phyloP scores from a whole-genome alignment of 2,113 vertebrate genomes.

The Galbula dea region DNA sequence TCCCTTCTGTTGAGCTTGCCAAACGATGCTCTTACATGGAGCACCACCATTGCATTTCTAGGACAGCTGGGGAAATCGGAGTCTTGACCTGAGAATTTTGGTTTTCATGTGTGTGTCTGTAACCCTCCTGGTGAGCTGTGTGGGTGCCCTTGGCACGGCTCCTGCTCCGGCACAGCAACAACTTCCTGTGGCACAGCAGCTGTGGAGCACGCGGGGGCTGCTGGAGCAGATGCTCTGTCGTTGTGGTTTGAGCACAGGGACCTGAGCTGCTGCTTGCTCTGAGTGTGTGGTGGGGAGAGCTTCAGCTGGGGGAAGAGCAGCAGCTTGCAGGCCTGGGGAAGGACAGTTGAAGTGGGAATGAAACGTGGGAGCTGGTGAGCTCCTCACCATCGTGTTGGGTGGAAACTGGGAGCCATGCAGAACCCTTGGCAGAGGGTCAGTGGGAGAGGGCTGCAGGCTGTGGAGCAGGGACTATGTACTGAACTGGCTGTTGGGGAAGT shows the following conservation, averaged over 20 bases:
- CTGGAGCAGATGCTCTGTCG: background rate
- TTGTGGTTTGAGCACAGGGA: background rate
- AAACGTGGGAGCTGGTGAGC: background rate
- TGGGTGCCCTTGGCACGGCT: background rate
- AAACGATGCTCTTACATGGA: fast-evolving
- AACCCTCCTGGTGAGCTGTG: background rate
- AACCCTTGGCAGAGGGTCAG: background rate
- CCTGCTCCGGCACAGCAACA: background rate
- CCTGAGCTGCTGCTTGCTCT: background rate
- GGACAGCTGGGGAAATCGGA: background rate
- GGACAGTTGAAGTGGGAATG: background rate
- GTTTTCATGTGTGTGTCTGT: background rate
- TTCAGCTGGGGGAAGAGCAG: background rate
- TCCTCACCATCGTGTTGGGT: fast-evolving
- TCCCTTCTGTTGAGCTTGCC: background rate
- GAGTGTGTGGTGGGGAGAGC: background rate
- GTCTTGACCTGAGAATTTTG: fast-evolving
- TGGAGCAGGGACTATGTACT: fast-evolving
- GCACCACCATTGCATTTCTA: background rate
- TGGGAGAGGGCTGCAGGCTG: background rate
- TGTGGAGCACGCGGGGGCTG: fast-evolving
- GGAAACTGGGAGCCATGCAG: background rate
- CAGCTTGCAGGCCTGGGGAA: fast-evolving
- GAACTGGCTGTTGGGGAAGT: background rate
- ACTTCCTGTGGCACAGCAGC: background rate